Evolutionary conservation across 2,888 invertebrate genomes (phyloP), one percentile per base, ranked within the genome.

Genomic region (Saturnia japonica): DNA sequence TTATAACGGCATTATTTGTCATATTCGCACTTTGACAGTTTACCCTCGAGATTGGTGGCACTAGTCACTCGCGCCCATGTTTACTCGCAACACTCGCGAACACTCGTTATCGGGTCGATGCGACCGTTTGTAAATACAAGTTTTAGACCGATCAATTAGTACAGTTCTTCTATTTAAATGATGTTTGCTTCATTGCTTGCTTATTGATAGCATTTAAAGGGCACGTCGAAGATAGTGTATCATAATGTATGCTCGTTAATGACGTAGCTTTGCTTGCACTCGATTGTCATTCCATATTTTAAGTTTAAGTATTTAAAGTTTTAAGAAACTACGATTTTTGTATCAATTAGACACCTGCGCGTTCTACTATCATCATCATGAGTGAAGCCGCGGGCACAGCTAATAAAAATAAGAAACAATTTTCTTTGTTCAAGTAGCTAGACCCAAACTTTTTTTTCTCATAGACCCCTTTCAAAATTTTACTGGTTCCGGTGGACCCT

Each of bases 1-100:
- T 60, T 28, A 28, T 60, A 60, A 60, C 57, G 57, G 57, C 14
- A 25, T 54, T 60, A 60, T 64, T 40, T 64, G 64, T 19, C 19
- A 69, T 69, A 43, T 43, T 43, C 60, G 42, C 54, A 11, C 75
- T 19, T 67, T 74, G 68, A 70, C 73, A 72, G 72, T 73, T 74
- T 71, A 70, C 54, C 68, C 70, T 57, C 68, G 57, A 70, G 68
- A 73, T n/a, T 72, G 66, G 70, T 74, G 77, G 68, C 77, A 78
- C 82, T 78, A 82, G 82, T 78, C 80, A 80, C 86, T 82, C 84
- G 87, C 87, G 87, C 84, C 83, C 73, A 80, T 90, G 82, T 91
- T 90, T 91, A 80, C 82, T 81, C 77, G 89, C 78, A 77, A 34
- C 62, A 88, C 73, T 85, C 80, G 81, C 83, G 82, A 79, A 77